These are phyloP conservation scores for Corvus cornix DNA, from an alignment of 2,113 vertebrate genomes.

Conservation along the genomic window DNA sequence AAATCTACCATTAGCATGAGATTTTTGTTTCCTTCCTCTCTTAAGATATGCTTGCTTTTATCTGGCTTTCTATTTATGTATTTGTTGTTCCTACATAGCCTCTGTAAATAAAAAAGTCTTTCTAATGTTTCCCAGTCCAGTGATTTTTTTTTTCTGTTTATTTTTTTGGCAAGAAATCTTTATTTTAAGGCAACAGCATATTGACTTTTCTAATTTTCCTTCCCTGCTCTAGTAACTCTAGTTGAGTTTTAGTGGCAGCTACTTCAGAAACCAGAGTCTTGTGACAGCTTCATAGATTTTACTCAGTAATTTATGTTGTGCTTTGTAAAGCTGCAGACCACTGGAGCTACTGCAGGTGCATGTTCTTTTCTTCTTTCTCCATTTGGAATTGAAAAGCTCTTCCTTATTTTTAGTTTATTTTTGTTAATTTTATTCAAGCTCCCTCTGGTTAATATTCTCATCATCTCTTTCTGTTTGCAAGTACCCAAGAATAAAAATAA, in stretches of 20 bases:
- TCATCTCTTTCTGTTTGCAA: not conserved
- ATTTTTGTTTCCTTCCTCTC: not conserved
- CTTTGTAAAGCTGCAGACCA: not conserved
- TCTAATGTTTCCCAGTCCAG: not conserved
- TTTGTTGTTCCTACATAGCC: not conserved
- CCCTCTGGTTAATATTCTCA: not conserved
- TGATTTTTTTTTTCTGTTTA: not conserved
- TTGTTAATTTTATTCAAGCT: not conserved
- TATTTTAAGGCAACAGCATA: not conserved
- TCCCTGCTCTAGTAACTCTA: not conserved
- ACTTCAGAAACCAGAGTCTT: not conserved
- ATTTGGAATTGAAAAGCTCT: not conserved
- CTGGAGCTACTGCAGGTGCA: not conserved
- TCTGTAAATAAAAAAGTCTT: not conserved
- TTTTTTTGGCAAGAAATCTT: not conserved
- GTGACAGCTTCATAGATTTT: not conserved
- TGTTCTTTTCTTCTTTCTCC: not conserved
- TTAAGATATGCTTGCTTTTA: not conserved
- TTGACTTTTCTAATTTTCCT: not conserved
- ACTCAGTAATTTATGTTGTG: not conserved
- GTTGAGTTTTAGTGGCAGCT: not conserved
- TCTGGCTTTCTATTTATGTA: not conserved
- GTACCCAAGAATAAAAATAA: not conserved
- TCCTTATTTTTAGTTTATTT: constrained; percentile 18
- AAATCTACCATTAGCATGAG: not conserved